Base-by-base conservation (phyloP, 2,888 invertebrate species). In the Tillus elongatus region DNA sequence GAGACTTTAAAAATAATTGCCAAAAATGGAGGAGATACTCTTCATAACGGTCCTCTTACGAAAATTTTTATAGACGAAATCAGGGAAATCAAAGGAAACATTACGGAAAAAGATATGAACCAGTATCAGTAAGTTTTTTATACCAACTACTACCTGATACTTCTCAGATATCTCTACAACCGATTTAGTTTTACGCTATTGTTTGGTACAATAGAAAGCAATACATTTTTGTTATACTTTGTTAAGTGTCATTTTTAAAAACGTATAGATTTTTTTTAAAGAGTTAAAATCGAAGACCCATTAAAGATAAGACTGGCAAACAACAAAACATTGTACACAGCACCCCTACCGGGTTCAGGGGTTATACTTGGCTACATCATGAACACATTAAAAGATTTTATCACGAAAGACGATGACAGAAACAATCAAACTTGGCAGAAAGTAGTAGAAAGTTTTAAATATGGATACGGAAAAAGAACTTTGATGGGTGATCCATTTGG, bases 381-480 rank as follows among this genome's bases (percentile, higher is more conserved):
- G 45, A 87, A 89, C 58, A 74, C 92, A 48, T 67, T 92, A 51
- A 72, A 74, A 35, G 73, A 68, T 9, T 75, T 71, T 65, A 29
- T 66, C 4, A 44, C 51, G 13, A 15, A 31, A 4, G 35, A 29
- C 3, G 33, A 51, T 3, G 51, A 57, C 13, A 46, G 52, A 9
- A 57, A 56, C 0, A 48, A 60, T 12, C 50, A 48, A 13, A 73
- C 75, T 15, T 84, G 84, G 72, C 96, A 96, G 52, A 76, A 88
- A 44, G 70, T 91, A 45, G 70, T 86, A 4, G 96, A 97, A 62
- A 75, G 85, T 3, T 87, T 91, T 66, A 97, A 97, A 63, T 93
- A 82, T 68, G 92, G 84, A 11, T 93, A 85, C 63, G 93, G 88
- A 2, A 76, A 80, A 56, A 71, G 95, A 47, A 85, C 86, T 1